phyloP scores from a whole-genome alignment of 64 coral and sea anemone species.

The Pocillopora damicornis region DNA sequence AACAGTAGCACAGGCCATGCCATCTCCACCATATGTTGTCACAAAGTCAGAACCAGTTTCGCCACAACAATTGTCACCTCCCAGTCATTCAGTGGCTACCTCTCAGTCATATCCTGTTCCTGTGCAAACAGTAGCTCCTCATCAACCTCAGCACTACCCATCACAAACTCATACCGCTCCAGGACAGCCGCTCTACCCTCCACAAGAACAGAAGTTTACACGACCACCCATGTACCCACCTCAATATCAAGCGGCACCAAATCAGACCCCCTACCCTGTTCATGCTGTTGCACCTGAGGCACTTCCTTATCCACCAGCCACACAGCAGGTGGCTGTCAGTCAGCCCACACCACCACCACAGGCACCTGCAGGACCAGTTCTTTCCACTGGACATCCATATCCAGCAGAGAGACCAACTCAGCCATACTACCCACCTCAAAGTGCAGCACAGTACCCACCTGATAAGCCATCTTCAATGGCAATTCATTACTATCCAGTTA shows the following conservation, averaged over 20 bases:
- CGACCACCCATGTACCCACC: slow-evolving; percentile 33
- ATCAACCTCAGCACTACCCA: slow-evolving; percentile 30
- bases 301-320: slow-evolving; percentile 17
- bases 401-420: slow-evolving; percentile 33
- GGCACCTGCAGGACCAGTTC: not conserved
- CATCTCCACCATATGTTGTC: slow-evolving; percentile 26
- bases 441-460: slow-evolving; percentile 29
- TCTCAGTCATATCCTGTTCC: slow-evolving; percentile 21
- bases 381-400: not conserved
- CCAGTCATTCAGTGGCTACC: not conserved
- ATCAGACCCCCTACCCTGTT: slow-evolving; percentile 16
- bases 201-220: slow-evolving; percentile 1
- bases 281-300: slow-evolving; percentile 1
- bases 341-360: slow-evolving; percentile 25
- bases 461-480: slow-evolving; percentile 1
- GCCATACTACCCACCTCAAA: slow-evolving; percentile 41
- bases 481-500: slow-evolving; percentile 36
- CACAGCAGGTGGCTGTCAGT: slow-evolving; percentile 9
- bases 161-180: not conserved
- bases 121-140: slow-evolving; percentile 12
- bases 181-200: slow-evolving; percentile 10
- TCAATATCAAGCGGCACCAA: slow-evolving; percentile 35
- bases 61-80: slow-evolving; percentile 10
- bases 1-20: not conserved
- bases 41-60: slow-evolving; percentile 17